Evolutionary conservation across 2,113 vertebrate species (phyloP).

Genomic region (Hepsetus odoe): DNA sequence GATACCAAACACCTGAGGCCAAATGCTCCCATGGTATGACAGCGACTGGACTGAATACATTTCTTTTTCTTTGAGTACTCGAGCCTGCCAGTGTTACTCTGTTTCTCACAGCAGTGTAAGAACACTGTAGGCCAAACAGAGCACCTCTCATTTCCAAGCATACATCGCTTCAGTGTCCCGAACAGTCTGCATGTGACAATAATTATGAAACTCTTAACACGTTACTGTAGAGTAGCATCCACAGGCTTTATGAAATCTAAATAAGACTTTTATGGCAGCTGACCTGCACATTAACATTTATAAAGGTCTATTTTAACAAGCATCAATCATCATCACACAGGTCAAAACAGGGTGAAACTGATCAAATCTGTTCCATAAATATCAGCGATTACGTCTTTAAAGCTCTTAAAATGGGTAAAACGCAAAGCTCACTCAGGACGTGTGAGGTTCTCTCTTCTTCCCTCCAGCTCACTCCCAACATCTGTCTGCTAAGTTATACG

Average conservation of each 20-base stretch:
- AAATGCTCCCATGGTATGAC: slow-evolving; percentile 21
- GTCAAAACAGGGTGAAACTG: no score
- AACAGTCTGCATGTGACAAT: background rate
- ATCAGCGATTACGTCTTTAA: no score
- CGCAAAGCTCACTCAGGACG: background rate
- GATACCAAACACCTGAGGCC: slow-evolving; percentile 46
- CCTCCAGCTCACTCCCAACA: background rate
- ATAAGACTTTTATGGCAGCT: no score
- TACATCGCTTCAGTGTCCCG: background rate
- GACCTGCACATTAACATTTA: no score
- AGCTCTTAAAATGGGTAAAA: no score
- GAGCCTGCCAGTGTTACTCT: background rate
- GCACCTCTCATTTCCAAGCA: background rate
- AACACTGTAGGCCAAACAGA: background rate
- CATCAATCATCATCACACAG: no score
- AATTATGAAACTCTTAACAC: no score
- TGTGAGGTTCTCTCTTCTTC: background rate
- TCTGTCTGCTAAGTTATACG: background rate
- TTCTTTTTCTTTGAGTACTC: background rate
- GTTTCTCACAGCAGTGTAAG: background rate
- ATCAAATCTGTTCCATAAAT: no score
- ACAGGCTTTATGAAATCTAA: no score
- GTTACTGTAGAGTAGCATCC: no score
- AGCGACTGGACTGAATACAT: background rate
- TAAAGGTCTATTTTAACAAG: no score